Conservation (phyloP, 2,113 vertebrate genomes). For the Crocuta crocuta region DNA sequence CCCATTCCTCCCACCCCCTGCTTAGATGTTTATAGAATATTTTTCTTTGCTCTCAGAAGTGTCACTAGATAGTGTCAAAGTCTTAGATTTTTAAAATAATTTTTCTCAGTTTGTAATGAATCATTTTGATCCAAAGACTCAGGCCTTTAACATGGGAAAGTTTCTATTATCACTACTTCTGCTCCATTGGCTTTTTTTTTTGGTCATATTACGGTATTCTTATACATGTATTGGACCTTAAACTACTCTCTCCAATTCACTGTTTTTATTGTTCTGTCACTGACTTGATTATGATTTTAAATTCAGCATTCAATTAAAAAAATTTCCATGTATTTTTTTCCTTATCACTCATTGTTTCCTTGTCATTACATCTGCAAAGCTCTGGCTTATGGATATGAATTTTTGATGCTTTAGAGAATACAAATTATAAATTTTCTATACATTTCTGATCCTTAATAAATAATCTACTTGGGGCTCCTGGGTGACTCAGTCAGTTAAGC, state of each 20-base stretch:
- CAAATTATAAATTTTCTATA: not conserved
- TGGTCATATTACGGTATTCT: not conserved
- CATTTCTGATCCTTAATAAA: not conserved
- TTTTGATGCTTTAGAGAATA: constrained; percentile 18
- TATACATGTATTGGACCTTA: not conserved
- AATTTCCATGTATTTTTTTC: not conserved
- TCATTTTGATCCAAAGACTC: not conserved
- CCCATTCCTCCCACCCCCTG: not conserved
- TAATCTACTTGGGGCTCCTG: not conserved
- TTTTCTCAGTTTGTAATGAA: not conserved
- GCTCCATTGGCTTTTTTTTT: not conserved
- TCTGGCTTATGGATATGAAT: not conserved
- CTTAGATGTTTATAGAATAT: not conserved
- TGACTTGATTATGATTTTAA: not conserved
- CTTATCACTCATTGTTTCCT: not conserved
- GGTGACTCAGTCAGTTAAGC: too few relatives aligned
- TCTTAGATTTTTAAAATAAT: constrained; percentile 7
- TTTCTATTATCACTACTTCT: not conserved
- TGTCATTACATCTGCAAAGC: constrained; percentile 23
- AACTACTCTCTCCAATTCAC: not conserved
- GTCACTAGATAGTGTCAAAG: not conserved
- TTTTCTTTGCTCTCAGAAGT: constrained; percentile 15
- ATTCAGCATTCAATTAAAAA: constrained; percentile 16
- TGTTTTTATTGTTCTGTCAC: not conserved
- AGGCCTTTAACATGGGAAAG: not conserved